Conservation (phyloP, 2,797 vertebrate species). For the Protonibea diacanthus region DNA sequence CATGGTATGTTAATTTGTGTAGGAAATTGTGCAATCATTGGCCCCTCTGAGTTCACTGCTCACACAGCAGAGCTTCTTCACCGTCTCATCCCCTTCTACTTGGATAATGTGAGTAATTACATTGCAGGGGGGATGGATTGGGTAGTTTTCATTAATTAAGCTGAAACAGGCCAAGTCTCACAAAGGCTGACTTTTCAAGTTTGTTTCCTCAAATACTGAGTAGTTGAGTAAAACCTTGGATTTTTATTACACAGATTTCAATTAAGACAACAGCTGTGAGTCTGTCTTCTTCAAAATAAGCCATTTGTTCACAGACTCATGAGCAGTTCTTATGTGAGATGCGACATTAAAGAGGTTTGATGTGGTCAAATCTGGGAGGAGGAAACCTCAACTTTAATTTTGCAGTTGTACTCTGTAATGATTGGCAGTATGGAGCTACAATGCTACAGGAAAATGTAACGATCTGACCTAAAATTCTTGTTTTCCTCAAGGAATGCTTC, state of each 20-base stretch:
- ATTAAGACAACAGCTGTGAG: not conserved
- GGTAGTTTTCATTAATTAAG: not conserved
- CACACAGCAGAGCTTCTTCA: slow-evolving; percentile 84
- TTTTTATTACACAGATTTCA: not conserved
- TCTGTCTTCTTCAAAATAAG: not conserved
- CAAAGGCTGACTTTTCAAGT: not conserved
- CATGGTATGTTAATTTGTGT: slow-evolving; percentile 21
- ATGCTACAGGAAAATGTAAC: not conserved
- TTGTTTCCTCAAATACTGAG: not conserved
- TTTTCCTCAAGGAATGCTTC: slow-evolving; percentile 84
- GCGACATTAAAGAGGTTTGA: not conserved
- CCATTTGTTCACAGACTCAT: not conserved
- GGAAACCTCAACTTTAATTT: not conserved
- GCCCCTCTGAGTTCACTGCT: slow-evolving; percentile 76
- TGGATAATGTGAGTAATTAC: slow-evolving; percentile 83
- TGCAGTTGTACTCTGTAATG: not conserved
- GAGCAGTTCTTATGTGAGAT: not conserved
- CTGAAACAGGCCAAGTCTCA: not conserved
- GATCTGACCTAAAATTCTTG: slow-evolving; percentile 42
- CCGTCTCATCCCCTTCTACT: slow-evolving; percentile 81
- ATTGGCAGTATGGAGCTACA: not conserved
- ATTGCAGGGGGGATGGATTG: not conserved
- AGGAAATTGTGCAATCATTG: slow-evolving; percentile 86
- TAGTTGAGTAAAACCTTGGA: not conserved
- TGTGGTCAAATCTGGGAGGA: slow-evolving; percentile 7